Percentiles rank a stretch among this genome's conserved stretches.
Evolutionary conservation across 2,113 vertebrate species (phyloP).

Genomic region (Pollimyrus isidori): DNA sequence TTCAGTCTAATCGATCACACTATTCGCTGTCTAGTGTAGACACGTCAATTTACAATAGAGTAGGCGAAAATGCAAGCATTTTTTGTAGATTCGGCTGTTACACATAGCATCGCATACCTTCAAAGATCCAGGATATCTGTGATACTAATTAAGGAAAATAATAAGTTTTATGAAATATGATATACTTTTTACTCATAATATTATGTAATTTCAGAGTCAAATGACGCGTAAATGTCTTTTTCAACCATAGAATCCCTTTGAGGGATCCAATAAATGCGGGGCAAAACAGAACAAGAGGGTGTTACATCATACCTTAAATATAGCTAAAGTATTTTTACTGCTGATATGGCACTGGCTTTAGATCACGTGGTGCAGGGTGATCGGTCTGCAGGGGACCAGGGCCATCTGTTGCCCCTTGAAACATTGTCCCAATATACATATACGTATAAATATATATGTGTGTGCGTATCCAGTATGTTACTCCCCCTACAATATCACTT

Average conservation of each 20-base stretch:
- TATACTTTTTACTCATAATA: no score
- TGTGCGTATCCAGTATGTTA: not conserved
- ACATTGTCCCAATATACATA: not conserved
- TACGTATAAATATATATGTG: not conserved
- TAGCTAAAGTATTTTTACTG: not conserved
- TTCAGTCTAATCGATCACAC: no score
- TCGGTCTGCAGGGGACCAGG: not conserved
- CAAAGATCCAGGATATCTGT: not conserved
- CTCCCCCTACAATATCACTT: not conserved
- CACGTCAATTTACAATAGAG: not conserved
- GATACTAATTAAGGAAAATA: not conserved
- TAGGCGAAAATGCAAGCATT: not conserved
- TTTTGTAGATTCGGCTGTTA: not conserved
- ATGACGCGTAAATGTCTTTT: not conserved
- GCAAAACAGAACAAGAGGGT: not conserved
- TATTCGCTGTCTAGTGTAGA: not conserved
- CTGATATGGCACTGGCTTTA: not conserved
- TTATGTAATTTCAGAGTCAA: not conserved
- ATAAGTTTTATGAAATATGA: not conserved
- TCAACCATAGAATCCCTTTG: not conserved
- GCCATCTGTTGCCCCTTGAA: not conserved
- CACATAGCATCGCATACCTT: not conserved
- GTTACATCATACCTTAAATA: conserved; percentile 4
- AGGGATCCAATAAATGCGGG: not conserved
- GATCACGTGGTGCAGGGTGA: not conserved